Base-by-base conservation (phyloP, 1,140 invertebrate genomes). In the Metopolophium dirhodum region DNA sequence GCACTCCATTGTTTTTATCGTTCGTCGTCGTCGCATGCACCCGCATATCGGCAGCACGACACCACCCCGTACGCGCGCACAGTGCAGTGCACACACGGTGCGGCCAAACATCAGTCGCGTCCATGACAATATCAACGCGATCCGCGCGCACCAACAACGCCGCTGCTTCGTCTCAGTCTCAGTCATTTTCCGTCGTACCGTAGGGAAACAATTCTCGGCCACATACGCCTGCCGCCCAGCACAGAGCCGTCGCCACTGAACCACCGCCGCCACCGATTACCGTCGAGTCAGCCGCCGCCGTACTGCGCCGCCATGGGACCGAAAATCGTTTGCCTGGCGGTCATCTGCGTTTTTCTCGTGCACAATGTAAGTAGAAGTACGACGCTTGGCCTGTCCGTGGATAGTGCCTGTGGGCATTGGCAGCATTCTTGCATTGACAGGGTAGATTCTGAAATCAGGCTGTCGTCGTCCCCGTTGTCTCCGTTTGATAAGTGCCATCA, bases 101-200 rank as follows among this genome's bases (percentile, higher is more conserved):
- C 88, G 51, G 37, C 20, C n/a, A 88, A 14, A 88, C 37, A 37
- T 7, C 88, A 88, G n/a, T 92, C 30, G 47, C 47, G 91, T 92
- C 91, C 77, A 92, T 92, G 91, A 92, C 30, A 92, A 92, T 92
- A 77, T 23, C 47, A 37, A 92, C 51, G 49, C 88, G 8, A 61
- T 57, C 20, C 51, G 88, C 37, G 61, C 61, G 61, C 61, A n/a
- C 18, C 61, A 18, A 77, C 61, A 77, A 14, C n/a, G 61, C 61
- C 61, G 61, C 61, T 77, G 61, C 30, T n/a, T 77, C 30, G 7
- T n/a, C 61, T 18, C 61, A 54, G 45, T 88, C 20, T 23, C 35
- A 4, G 51, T 51, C n/a, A 51, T 61, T 54, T 41, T 2, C 49
- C n/a, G 49, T 89, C 49, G n/a, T 89, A 18, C n/a, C 3, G 35